Conservation (phyloP, 2,113 vertebrate genomes). For the Ascaphus truei region DNA sequence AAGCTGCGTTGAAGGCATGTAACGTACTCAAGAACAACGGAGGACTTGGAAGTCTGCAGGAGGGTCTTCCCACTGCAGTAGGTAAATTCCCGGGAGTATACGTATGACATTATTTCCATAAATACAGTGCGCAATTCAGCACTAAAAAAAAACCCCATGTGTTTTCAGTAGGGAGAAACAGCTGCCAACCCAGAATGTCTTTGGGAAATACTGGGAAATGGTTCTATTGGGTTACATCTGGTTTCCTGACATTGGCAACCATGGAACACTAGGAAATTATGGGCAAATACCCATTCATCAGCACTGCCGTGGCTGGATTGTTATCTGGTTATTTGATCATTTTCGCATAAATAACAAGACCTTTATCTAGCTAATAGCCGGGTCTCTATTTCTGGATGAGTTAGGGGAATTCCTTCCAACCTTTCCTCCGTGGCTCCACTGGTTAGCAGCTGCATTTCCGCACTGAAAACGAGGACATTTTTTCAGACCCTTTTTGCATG, state of each 20-base stretch:
- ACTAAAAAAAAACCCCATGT: neutral
- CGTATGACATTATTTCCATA: neutral
- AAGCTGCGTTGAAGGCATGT: neutral
- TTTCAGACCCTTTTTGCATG: neutral
- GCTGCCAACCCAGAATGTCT: too few relatives aligned
- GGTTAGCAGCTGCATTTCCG: neutral
- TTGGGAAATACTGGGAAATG: constrained; percentile 3
- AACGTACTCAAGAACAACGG: neutral
- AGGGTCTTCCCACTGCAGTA: too few relatives aligned
- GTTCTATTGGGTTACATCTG: neutral
- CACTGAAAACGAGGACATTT: neutral
- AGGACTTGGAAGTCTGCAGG: neutral
- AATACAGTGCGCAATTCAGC: constrained; percentile 8
- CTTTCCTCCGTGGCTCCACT: too few relatives aligned
- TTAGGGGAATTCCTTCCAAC: too few relatives aligned
- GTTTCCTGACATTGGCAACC: constrained; percentile 1
- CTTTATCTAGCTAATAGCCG: too few relatives aligned
- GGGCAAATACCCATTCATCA: too few relatives aligned
- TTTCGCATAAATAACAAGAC: neutral
- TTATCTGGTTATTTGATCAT: too few relatives aligned
- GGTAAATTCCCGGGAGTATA: neutral
- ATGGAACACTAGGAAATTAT: too few relatives aligned
- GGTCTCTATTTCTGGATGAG: too few relatives aligned
- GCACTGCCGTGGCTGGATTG: too few relatives aligned
- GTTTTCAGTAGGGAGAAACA: neutral